Conservation (phyloP, 1,140 invertebrate species). For the Arion vulgaris region DNA sequence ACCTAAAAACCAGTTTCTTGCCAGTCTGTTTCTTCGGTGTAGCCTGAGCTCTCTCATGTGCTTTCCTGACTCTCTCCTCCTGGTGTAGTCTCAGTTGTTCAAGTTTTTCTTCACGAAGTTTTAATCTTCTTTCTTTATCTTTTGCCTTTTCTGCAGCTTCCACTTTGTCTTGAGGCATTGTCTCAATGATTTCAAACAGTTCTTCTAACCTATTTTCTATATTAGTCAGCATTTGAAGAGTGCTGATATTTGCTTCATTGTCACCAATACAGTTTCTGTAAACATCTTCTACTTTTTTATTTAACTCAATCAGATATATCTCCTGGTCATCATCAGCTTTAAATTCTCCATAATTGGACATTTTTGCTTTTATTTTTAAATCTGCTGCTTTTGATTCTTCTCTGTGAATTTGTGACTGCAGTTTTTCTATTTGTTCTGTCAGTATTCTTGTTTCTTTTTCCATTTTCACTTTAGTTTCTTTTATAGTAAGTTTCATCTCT, state of each 20-base stretch:
- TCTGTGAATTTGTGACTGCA: slow-evolving; percentile 66
- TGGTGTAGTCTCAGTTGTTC: slow-evolving; percentile 70
- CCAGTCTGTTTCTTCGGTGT: slow-evolving; percentile 73
- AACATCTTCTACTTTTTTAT: slow-evolving; percentile 72
- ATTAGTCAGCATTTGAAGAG: slow-evolving; percentile 73
- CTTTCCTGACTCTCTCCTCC: slow-evolving; percentile 70
- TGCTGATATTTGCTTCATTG: slow-evolving; percentile 74
- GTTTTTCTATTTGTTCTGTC: slow-evolving; percentile 72
- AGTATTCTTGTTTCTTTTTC: slow-evolving; percentile 71
- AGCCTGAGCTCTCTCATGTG: slow-evolving; percentile 71
- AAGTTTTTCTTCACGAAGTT: slow-evolving; percentile 72
- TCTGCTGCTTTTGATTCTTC: slow-evolving; percentile 70
- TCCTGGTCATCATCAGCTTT: slow-evolving; percentile 73
- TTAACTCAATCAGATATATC: slow-evolving; percentile 67
- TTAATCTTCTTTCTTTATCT: slow-evolving; percentile 73
- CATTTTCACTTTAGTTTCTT: slow-evolving; percentile 70
- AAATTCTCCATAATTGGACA: slow-evolving; percentile 73
- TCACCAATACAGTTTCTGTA: slow-evolving; percentile 72
- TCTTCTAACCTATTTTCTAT: slow-evolving; percentile 73
- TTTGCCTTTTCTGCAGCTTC: slow-evolving; percentile 73
- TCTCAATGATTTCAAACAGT: slow-evolving; percentile 73
- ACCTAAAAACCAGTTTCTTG: slow-evolving; percentile 70
- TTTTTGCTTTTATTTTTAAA: slow-evolving; percentile 71
- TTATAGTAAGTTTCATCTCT: slow-evolving; percentile 73
- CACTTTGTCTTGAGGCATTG: slow-evolving; percentile 72